These are phyloP conservation scores for Podarcis raffonei DNA, from an alignment of 2,113 vertebrate genomes.

Conservation along the genomic window DNA sequence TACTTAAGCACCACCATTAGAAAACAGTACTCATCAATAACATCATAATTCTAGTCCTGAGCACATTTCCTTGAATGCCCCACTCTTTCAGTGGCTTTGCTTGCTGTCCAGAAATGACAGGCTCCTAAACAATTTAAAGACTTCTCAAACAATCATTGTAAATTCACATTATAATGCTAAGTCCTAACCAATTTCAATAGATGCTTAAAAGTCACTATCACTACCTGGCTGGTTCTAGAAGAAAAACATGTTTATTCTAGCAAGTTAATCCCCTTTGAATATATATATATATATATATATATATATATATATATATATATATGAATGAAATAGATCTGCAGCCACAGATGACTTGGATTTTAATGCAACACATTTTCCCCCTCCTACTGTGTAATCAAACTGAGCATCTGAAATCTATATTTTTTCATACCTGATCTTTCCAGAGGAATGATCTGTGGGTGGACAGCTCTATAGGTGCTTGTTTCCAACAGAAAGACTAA, in stretches of 20 bases:
- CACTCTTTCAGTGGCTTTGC: no score
- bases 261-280: constrained; percentile 19
- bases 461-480: constrained; percentile 13
- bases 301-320: no score
- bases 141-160: neutral
- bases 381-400: constrained; percentile 42
- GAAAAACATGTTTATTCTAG: constrained; percentile 36
- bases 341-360: constrained; percentile 42
- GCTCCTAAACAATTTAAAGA: neutral
- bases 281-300: no score
- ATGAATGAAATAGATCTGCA: constrained; percentile 21
- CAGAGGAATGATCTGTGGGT: constrained; percentile 52
- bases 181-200: neutral
- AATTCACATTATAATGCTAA: constrained; percentile 28
- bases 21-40: neutral
- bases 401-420: constrained; percentile 66
- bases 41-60: neutral
- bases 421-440: constrained; percentile 69
- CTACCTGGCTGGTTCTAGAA: neutral
- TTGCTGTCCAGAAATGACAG: no score
- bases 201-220: neutral
- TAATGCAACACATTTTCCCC: constrained; percentile 21
- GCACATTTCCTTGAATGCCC: neutral
- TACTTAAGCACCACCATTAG: neutral
- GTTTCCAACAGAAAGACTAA: constrained; percentile 63